Conservation (phyloP, 2,888 invertebrate genomes). For the Pristionchus exspectatus region DNA sequence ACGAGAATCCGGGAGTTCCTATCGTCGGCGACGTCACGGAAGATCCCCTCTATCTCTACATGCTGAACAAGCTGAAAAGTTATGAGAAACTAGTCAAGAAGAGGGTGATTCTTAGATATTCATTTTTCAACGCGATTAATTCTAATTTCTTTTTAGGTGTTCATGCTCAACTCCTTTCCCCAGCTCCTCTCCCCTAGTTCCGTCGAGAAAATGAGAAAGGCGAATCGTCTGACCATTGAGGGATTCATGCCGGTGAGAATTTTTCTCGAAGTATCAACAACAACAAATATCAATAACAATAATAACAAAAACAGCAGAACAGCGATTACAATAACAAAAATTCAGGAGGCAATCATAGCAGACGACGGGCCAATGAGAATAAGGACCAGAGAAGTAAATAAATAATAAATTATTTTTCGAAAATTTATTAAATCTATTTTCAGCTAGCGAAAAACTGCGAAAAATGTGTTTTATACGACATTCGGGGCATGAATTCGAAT, state of each 20-base stretch:
- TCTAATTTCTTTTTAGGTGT: neutral
- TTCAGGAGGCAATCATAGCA: slow-evolving; percentile 1
- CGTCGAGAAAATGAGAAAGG: neutral
- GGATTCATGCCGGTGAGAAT: slow-evolving; percentile 7
- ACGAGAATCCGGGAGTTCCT: neutral
- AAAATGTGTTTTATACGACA: slow-evolving; percentile 38
- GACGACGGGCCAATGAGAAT: neutral
- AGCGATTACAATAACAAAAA: too few relatives aligned
- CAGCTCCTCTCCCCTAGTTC: neutral
- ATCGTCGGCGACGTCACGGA: neutral
- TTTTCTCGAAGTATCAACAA: too few relatives aligned
- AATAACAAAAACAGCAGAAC: too few relatives aligned
- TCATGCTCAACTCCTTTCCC: neutral
- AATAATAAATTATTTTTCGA: neutral
- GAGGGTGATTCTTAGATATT: neutral
- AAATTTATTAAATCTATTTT: neutral
- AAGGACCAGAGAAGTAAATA: neutral
- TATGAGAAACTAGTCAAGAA: neutral
- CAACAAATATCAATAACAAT: neutral
- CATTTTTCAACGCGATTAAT: neutral
- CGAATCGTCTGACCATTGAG: neutral
- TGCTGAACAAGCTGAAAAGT: neutral
- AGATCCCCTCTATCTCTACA: neutral
- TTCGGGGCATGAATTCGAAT: neutral
- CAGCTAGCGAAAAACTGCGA: slow-evolving; percentile 37